phyloP scores from a whole-genome alignment of 2,113 vertebrate species.

The Eptesicus fuscus region DNA sequence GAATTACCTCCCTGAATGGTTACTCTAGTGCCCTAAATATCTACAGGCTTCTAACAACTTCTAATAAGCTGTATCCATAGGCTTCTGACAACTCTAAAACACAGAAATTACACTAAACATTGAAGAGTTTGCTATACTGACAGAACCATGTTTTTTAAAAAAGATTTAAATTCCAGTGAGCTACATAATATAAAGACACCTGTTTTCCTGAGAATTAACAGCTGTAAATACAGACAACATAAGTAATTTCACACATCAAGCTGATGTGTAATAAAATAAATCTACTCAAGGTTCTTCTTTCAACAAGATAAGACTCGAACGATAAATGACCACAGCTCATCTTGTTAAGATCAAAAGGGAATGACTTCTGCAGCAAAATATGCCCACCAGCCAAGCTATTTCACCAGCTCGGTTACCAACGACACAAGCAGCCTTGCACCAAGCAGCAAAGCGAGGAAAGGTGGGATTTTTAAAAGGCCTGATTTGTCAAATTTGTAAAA shows the following conservation, averaged over 20 bases:
- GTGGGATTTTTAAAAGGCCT: conserved; percentile 65
- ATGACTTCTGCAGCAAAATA: conserved; percentile 71
- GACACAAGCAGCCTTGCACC: conserved; percentile 75
- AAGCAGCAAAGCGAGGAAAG: conserved; percentile 65
- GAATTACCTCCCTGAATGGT: neutral
- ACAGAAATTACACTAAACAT: conserved; percentile 8
- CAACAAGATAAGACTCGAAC: conserved; percentile 71
- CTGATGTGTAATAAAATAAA: conserved; percentile 63
- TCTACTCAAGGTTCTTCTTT: conserved; percentile 67
- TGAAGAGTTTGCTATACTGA: neutral
- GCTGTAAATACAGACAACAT: conserved; percentile 64
- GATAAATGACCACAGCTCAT: conserved; percentile 61
- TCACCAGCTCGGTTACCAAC: conserved; percentile 74
- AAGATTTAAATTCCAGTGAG: conserved; percentile 30
- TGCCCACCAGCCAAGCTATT: conserved; percentile 72
- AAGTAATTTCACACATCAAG: conserved; percentile 71
- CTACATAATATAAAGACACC: conserved; percentile 54
- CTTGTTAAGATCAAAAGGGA: conserved; percentile 79
- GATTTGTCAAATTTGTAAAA: conserved; percentile 76
- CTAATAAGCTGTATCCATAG: neutral
- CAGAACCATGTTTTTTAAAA: neutral
- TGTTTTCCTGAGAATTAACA: conserved; percentile 71
- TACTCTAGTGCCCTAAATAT: neutral
- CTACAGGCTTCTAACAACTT: neutral
- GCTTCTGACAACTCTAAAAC: neutral